Base-by-base conservation (phyloP, 2,797 vertebrate genomes). In the Neosilurus mollespiculum region DNA sequence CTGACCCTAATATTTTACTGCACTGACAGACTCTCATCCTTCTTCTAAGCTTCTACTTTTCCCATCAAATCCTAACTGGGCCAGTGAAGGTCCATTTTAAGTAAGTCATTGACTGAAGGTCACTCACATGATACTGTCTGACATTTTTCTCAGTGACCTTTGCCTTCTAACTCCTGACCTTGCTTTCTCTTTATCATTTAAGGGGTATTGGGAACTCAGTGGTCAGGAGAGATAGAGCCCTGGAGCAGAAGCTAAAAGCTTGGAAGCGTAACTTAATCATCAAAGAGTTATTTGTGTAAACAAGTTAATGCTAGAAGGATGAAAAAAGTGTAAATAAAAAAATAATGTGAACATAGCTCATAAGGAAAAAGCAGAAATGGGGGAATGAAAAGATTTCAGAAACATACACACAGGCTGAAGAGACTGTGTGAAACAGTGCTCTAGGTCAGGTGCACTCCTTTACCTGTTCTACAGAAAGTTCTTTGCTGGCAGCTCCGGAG, bases 391-490 rank as follows among this genome's bases (percentile, higher is more conserved):
- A 24, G 75, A 54, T 61, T 49, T 59, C 56, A 49, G 10, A 82
- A 85, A 76, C 49, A 76, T 65, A 64, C 9, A 43, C 24, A 9
- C 16, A 62, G 56, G 12, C 24, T 37, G 61, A 76, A 26, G 58
- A 64, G 64, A 77, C 51, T 18, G 14, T 64, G 59, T 56, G 62
- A 81, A 71, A 77, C 53, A 30, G 54, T 59, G 24, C 67, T 83
- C 14, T 30, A 58, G 67, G 77, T 69, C 58, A 78, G 61, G 43
- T 80, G 49, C 24, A 56, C 26, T 72, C 51, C 34, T 20, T 26
- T 80, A 97, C 96, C 96, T 95, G 89, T 84, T 98, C 96, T 56
- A 97, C 96, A 69, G 91, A 93, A 87, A 97, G 93, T 88, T 97
- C 97, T 89, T 96, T 97, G 91, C 93, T 95, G 83, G 96, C 96